Conservation (phyloP, 2,113 vertebrate species). For the Argyrosomus japonicus region DNA sequence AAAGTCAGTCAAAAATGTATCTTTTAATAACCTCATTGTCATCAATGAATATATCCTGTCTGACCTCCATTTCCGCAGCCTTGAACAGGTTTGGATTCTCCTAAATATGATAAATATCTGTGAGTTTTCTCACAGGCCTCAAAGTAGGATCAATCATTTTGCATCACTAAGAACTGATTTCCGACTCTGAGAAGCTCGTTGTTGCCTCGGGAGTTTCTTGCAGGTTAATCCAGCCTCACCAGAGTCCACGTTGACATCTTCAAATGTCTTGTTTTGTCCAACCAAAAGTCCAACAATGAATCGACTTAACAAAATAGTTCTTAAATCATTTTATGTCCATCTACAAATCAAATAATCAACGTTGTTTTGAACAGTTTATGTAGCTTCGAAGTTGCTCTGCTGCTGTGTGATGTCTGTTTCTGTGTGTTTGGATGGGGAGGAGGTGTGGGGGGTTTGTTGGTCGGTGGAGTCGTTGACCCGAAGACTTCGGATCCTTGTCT, state of each 20-base stretch:
- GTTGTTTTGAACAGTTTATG: background rate
- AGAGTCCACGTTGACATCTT: background rate
- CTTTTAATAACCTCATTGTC: background rate
- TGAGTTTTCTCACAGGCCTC: background rate
- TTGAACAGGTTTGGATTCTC: too few relatives aligned
- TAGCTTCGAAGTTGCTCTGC: background rate
- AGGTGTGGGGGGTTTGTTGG: background rate
- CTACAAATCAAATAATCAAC: background rate
- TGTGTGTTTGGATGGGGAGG: background rate
- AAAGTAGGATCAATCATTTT: background rate
- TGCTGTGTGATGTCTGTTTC: background rate
- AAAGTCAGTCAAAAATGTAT: background rate
- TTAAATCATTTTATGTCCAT: background rate
- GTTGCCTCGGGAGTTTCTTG: background rate
- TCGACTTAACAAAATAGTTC: background rate
- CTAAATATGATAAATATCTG: background rate
- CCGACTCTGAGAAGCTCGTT: background rate
- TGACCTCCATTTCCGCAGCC: too few relatives aligned
- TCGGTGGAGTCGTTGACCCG: constrained; percentile 26
- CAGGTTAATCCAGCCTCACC: background rate
- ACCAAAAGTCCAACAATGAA: background rate
- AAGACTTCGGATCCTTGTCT: background rate
- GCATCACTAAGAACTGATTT: background rate
- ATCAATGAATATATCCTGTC: background rate
- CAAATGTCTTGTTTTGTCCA: background rate